A percentile compares a stretch with the other conserved stretches of the same genome.
Evolutionary conservation across 2,113 vertebrate genomes (phyloP).

Genomic region (Vidua macroura): DNA sequence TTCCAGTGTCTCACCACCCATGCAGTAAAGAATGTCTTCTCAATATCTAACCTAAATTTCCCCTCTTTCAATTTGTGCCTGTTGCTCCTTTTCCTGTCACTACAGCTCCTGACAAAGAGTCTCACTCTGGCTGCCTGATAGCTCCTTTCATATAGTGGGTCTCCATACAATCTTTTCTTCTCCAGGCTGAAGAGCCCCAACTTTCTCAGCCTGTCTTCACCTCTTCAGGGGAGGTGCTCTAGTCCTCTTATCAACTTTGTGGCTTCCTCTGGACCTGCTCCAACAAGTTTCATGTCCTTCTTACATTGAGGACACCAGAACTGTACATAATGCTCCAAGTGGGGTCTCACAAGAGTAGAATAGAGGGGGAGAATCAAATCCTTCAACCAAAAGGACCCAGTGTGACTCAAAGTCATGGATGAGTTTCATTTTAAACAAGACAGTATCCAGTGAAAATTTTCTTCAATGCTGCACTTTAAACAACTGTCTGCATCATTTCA

Average conservation of each 20-base stretch:
- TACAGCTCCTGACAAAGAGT: background rate
- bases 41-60: background rate
- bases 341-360: background rate
- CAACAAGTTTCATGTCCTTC: background rate
- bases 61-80: background rate
- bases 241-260: background rate
- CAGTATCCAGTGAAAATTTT: background rate
- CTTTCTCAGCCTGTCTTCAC: background rate
- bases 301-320: background rate
- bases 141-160: background rate
- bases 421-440: background rate
- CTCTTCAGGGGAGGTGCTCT: background rate
- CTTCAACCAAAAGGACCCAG: background rate
- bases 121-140: background rate
- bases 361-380: background rate
- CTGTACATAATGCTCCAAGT: background rate
- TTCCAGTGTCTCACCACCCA: background rate
- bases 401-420: background rate
- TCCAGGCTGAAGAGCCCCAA: background rate
- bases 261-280: background rate
- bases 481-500: background rate
- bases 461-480: background rate
- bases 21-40: background rate
- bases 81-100: background rate
- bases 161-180: background rate